phyloP scores from a whole-genome alignment of 2,113 vertebrate genomes.

The Nyctibius bracteatus region DNA sequence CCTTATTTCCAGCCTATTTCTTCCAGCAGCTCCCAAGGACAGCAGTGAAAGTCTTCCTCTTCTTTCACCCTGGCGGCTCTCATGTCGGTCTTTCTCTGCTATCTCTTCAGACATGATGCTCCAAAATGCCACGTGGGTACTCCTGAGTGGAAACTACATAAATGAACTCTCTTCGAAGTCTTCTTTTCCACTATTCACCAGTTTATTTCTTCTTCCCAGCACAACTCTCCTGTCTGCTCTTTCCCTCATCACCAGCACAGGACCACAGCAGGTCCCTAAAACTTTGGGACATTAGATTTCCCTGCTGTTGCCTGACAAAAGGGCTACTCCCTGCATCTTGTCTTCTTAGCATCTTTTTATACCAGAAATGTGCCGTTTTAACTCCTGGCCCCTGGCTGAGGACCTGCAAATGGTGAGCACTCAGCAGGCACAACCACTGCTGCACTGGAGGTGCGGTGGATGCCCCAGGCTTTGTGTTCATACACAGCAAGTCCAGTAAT shows the following conservation, averaged over 20 bases:
- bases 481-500: background rate
- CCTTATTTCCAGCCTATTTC: background rate
- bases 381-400: background rate
- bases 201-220: background rate
- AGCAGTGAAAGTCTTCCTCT: background rate
- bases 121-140: background rate
- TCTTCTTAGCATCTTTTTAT: background rate
- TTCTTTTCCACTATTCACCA: background rate
- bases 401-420: background rate
- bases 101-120: background rate
- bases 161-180: background rate
- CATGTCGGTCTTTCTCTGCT: background rate
- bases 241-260: background rate
- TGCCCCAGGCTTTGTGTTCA: background rate
- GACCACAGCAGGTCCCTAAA: background rate
- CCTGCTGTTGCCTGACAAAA: background rate
- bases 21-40: background rate
- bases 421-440: background rate
- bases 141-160: background rate
- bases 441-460: accelerated
- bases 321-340: background rate
- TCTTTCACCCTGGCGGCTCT: background rate
- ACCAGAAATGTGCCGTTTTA: background rate
- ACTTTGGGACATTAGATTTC: background rate
- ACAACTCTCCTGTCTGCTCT: background rate